phyloP scores from a whole-genome alignment of 2,113 vertebrate genomes.

The Oreochromis spilurus region DNA sequence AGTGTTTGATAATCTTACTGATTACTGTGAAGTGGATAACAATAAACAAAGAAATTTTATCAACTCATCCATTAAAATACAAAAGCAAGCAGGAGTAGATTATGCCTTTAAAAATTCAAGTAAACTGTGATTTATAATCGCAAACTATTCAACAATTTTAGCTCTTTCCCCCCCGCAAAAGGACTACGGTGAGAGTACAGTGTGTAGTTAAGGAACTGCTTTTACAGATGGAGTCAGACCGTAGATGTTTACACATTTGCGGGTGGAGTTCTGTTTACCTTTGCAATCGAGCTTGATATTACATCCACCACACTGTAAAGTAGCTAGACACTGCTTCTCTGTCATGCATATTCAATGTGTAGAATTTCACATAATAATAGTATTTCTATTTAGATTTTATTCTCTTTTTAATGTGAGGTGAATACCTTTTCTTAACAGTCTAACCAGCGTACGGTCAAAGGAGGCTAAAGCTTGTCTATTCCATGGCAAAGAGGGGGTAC shows the following conservation, averaged over 20 bases:
- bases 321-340: constrained; percentile 3
- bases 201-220: background rate
- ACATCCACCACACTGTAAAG: background rate
- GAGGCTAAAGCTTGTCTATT: background rate
- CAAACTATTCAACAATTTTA: background rate
- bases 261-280: constrained; percentile 50
- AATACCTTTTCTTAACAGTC: background rate
- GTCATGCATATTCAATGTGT: background rate
- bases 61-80: background rate
- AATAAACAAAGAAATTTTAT: background rate
- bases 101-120: background rate
- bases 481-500: background rate
- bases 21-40: background rate
- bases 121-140: background rate
- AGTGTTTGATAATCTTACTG: background rate
- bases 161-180: background rate
- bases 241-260: background rate
- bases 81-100: background rate
- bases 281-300: background rate
- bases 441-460: background rate
- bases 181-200: background rate
- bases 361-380: background rate
- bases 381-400: background rate
- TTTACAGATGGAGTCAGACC: background rate
- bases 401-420: background rate